Percentiles rank a stretch among this genome's conserved stretches.
Conservation (phyloP, 2,888 invertebrate species). For the Hypercompe scribonia region DNA sequence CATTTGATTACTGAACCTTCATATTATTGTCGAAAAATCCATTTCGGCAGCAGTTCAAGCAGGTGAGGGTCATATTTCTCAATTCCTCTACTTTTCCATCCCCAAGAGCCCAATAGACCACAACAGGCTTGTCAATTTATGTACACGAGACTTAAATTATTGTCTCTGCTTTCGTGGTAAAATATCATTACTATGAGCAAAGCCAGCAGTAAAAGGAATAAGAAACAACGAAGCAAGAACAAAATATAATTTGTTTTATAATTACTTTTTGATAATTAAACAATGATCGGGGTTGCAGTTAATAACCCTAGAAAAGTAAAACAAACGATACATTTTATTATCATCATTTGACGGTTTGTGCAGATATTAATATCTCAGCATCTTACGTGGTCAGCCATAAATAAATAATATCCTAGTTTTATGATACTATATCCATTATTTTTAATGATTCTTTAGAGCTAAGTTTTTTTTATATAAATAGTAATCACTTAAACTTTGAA, state of each 20-base stretch:
- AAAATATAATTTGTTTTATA: background rate
- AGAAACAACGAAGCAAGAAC: background rate
- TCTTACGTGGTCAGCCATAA: background rate
- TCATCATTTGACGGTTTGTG: conserved; percentile 6
- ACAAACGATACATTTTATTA: background rate
- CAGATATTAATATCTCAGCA: conserved; percentile 9
- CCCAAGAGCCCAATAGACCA: background rate
- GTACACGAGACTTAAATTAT: background rate
- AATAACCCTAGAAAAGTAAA: background rate
- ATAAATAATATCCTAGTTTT: conserved; percentile 3
- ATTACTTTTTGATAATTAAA: background rate
- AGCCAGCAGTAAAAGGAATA: background rate
- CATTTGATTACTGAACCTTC: too few species aligned
- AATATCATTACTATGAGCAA: background rate
- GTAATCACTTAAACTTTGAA: too few species aligned
- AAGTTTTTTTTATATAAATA: background rate
- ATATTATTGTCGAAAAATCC: too few species aligned
- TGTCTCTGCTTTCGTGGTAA: background rate
- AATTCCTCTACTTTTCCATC: background rate
- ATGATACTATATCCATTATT: conserved; percentile 12
- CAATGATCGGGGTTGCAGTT: background rate
- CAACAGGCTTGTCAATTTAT: background rate
- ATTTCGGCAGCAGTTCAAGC: too few species aligned
- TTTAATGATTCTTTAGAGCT: conserved; percentile 14
- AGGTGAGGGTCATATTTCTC: too few species aligned